Conservation (phyloP, 2,797 vertebrate genomes). For the Diplodus puntazzo region DNA sequence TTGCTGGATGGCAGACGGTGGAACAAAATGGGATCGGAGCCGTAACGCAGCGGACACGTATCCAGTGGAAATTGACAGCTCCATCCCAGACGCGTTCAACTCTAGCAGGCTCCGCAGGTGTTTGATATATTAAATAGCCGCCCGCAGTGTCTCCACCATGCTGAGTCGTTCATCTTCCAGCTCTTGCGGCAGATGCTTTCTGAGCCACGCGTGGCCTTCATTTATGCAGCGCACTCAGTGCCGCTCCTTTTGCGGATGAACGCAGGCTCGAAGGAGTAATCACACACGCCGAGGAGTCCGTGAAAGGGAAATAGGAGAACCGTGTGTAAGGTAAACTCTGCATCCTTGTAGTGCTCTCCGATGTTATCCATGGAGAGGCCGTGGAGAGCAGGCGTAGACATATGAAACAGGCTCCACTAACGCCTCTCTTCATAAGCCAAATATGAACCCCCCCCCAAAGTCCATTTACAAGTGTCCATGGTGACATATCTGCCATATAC, state of each 20-base stretch:
- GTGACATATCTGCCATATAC: too few relatives aligned
- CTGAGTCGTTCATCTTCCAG: constrained; percentile 91
- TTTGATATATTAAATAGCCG: constrained; percentile 94
- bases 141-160: constrained; percentile 94
- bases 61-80: too few relatives aligned
- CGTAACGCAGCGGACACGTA: too few relatives aligned
- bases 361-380: constrained; percentile 72
- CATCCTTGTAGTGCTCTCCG: constrained; percentile 67
- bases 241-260: constrained; percentile 92
- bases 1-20: too few relatives aligned
- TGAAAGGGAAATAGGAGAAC: constrained; percentile 65
- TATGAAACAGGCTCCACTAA: too few relatives aligned
- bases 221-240: constrained; percentile 95
- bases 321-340: constrained; percentile 12
- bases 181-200: constrained; percentile 91
- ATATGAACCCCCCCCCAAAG: too few relatives aligned
- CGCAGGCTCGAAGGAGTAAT: constrained; percentile 89
- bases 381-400: constrained; percentile 71
- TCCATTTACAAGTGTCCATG: too few relatives aligned
- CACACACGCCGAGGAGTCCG: constrained; percentile 73
- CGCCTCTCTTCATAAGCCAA: too few relatives aligned
- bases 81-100: too few relatives aligned
- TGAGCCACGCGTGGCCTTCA: constrained; percentile 92
- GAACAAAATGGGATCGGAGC: too few relatives aligned
- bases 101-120: too few relatives aligned